Conservation (phyloP, 2,113 vertebrate genomes). For the Lepus americanus region DNA sequence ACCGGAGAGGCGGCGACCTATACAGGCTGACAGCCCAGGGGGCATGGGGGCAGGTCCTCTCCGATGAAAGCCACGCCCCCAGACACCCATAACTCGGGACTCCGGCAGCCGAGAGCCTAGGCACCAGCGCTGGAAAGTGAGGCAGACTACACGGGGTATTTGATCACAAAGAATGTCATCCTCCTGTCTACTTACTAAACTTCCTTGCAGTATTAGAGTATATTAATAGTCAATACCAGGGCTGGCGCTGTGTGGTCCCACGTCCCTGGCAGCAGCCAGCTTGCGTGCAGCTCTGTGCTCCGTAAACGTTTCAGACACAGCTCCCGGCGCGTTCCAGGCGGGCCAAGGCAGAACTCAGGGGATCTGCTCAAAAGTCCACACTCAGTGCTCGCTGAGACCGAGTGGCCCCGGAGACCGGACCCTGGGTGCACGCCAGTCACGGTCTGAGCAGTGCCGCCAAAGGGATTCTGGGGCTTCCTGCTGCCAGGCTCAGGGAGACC, state of each 20-base stretch:
- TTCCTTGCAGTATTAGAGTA: no score
- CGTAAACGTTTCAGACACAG: neutral
- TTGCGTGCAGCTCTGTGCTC: neutral
- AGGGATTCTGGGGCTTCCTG: neutral
- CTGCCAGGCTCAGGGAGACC: fast-evolving
- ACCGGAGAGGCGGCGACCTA: no score
- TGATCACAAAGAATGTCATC: no score
- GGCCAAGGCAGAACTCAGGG: neutral
- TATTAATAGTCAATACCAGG: neutral
- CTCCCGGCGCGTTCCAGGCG: no score
- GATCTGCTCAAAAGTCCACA: neutral
- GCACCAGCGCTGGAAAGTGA: no score
- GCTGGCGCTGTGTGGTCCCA: neutral
- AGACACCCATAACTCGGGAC: no score
- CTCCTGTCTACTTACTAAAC: no score
- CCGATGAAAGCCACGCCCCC: neutral
- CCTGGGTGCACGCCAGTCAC: fast-evolving
- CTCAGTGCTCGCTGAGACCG: neutral
- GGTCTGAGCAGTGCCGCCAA: fast-evolving
- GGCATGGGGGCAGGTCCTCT: no score
- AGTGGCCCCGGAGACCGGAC: neutral
- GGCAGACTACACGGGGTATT: no score
- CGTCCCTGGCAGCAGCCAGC: neutral
- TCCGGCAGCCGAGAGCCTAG: no score
- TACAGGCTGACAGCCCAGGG: no score